Evolutionary conservation across 2,888 invertebrate species (phyloP).

Genomic region (Stomorhina lunata): DNA sequence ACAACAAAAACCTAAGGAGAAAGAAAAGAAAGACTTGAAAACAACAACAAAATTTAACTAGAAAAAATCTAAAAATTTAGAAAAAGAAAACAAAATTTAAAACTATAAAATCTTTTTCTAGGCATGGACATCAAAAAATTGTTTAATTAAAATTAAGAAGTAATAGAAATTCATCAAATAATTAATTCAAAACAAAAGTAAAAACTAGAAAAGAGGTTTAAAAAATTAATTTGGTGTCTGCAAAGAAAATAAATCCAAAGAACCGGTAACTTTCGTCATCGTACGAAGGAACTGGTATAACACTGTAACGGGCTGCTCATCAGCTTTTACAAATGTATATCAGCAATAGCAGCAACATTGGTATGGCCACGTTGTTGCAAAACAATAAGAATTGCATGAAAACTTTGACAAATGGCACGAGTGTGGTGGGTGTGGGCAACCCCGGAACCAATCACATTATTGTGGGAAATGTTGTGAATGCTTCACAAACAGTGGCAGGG

Average conservation of each 20-base stretch:
- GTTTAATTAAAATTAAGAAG: not conserved
- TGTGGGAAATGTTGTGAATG: conserved; percentile 61
- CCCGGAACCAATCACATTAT: conserved; percentile 61
- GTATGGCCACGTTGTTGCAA: conserved; percentile 91
- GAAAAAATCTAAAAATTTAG: conserved; percentile 2
- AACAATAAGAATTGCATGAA: conserved; percentile 89
- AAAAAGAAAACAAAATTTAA: conserved; percentile 28
- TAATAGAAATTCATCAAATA: not conserved
- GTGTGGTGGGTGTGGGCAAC: conserved; percentile 57
- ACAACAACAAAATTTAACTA: conserved; percentile 23
- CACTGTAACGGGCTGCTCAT: not conserved
- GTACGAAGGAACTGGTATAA: not conserved
- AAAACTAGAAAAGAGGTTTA: not conserved
- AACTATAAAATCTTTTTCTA: conserved; percentile 34
- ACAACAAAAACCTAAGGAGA: conserved; percentile 56
- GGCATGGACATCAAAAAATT: conserved; percentile 34
- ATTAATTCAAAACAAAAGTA: not conserved
- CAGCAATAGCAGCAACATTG: conserved; percentile 74
- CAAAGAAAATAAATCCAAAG: too few species aligned
- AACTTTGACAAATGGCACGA: conserved; percentile 84
- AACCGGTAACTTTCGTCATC: too few species aligned
- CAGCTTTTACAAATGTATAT: conserved; percentile 70
- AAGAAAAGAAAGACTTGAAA: conserved; percentile 59
- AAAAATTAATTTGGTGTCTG: too few species aligned
- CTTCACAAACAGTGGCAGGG: conserved; percentile 46